Evolutionary conservation across 2,888 invertebrate species (phyloP).

Genomic region (Vesta saturnalis): DNA sequence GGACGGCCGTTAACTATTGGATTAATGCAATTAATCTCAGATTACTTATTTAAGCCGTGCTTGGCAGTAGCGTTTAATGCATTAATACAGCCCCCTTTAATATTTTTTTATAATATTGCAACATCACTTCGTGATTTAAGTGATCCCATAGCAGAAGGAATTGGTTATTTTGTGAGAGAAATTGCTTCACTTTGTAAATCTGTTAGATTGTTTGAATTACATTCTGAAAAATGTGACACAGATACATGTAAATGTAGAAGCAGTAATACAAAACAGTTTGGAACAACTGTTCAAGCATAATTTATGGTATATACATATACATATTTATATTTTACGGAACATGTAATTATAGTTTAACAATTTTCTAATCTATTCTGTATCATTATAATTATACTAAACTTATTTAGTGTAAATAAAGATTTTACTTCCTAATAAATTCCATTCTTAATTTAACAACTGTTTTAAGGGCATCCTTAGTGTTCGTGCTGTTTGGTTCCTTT

Average conservation of each 20-base stretch:
- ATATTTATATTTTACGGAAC: not conserved
- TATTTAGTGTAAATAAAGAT: no score
- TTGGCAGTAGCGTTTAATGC: conserved; percentile 72
- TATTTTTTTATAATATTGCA: conserved; percentile 70
- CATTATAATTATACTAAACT: no score
- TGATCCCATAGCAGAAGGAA: conserved; percentile 68
- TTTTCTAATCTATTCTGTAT: no score
- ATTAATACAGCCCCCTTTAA: conserved; percentile 73
- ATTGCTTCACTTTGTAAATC: conserved; percentile 61
- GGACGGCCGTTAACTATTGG: conserved; percentile 70
- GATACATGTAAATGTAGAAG: not conserved
- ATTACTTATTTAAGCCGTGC: conserved; percentile 74
- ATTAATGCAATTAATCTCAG: conserved; percentile 70
- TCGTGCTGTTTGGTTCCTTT: no score
- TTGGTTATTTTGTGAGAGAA: conserved; percentile 66
- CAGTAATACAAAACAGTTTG: not conserved
- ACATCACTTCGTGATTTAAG: conserved; percentile 71
- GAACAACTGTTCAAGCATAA: not conserved
- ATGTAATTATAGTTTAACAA: no score
- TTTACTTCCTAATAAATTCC: no score
- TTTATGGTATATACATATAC: not conserved
- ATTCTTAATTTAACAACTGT: no score
- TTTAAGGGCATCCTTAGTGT: no score
- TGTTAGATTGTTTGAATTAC: conserved; percentile 63
- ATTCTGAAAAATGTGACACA: conserved; percentile 8